Conservation (phyloP, 1,140 invertebrate genomes). For the Drosophila serrata region DNA sequence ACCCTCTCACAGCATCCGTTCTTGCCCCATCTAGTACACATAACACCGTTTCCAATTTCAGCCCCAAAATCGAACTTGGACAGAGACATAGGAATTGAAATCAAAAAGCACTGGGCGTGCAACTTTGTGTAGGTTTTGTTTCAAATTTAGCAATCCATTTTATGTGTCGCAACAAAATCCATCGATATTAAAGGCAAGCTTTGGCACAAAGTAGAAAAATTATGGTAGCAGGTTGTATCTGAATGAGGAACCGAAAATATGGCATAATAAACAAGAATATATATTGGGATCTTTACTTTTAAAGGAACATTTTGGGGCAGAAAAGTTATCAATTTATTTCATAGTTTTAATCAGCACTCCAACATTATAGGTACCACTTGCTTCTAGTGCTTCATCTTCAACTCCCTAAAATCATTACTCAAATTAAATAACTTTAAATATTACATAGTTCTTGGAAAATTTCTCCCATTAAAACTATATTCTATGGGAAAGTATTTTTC, state of each 20-base stretch:
- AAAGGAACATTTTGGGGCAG: too few species aligned
- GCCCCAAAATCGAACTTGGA: constrained; percentile 68
- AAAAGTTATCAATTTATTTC: not conserved
- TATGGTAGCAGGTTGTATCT: not conserved
- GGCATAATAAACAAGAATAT: not conserved
- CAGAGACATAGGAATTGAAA: constrained; percentile 63
- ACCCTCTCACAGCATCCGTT: not conserved
- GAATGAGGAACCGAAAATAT: not conserved
- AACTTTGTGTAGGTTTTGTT: constrained; percentile 38
- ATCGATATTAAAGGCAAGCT: constrained; percentile 16
- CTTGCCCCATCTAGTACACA: constrained; percentile 65
- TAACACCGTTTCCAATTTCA: constrained; percentile 79
- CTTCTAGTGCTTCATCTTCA: too few species aligned
- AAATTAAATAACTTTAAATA: not conserved
- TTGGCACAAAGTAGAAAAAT: constrained; percentile 25
- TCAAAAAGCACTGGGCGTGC: constrained; percentile 40
- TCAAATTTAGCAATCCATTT: constrained; percentile 44
- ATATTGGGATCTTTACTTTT: not conserved
- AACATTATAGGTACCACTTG: not conserved
- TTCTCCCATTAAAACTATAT: not conserved
- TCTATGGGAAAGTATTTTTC: too few species aligned
- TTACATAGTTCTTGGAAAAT: not conserved
- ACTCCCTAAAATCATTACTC: not conserved
- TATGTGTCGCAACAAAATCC: constrained; percentile 33
- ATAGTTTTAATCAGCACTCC: not conserved